Evolutionary conservation across 2,797 vertebrate species (phyloP).

Genomic region (Pempheris klunzingeri): DNA sequence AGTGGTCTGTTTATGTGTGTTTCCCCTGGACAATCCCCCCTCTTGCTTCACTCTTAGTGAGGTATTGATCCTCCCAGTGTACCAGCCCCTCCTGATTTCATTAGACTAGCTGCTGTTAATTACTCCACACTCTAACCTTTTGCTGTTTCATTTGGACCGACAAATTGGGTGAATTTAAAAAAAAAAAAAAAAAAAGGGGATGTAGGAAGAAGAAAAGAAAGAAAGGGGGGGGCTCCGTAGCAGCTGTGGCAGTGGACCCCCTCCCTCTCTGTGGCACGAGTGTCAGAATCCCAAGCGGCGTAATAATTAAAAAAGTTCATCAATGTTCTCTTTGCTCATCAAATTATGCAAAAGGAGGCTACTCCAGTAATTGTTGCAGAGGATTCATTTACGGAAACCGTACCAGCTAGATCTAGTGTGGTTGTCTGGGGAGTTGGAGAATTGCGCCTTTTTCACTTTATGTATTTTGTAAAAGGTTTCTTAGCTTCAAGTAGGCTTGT

Average conservation of each 20-base stretch:
- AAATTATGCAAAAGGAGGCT: slow-evolving; percentile 83
- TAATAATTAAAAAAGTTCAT: slow-evolving; percentile 84
- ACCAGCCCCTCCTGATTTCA: slow-evolving; percentile 88
- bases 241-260: slow-evolving; percentile 57
- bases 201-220: slow-evolving; percentile 65
- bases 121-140: slow-evolving; percentile 92
- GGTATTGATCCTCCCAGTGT: slow-evolving; percentile 89
- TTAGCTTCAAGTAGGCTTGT: slow-evolving; percentile 32
- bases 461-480: slow-evolving; percentile 47
- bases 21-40: slow-evolving; percentile 84
- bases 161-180: slow-evolving; percentile 95
- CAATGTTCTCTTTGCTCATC: slow-evolving; percentile 84
- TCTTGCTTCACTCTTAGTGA: slow-evolving; percentile 79
- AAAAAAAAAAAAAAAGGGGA: slow-evolving; percentile 84
- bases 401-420: slow-evolving; percentile 71
- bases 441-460: slow-evolving; percentile 31
- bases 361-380: slow-evolving; percentile 81
- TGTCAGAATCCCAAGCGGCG: slow-evolving; percentile 81
- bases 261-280: slow-evolving; percentile 56
- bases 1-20: slow-evolving; percentile 83
- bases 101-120: slow-evolving; percentile 92
- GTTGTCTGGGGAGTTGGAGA: slow-evolving; percentile 58
- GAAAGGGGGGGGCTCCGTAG: slow-evolving; percentile 8
- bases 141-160: slow-evolving; percentile 93
- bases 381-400: slow-evolving; percentile 81